phyloP scores from a whole-genome alignment of 2,113 vertebrate species.

The Scalopus aquaticus region DNA sequence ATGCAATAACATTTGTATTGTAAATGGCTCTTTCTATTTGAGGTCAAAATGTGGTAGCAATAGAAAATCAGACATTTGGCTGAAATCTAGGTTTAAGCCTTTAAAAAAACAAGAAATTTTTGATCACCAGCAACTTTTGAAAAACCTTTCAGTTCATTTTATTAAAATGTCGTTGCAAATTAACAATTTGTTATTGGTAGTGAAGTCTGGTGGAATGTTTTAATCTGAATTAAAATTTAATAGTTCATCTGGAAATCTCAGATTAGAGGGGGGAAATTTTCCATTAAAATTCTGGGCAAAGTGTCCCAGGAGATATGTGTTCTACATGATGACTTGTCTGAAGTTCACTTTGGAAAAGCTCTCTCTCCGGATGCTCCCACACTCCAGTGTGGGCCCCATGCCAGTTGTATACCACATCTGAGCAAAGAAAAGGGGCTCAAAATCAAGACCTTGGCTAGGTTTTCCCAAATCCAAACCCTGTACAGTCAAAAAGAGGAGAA shows the following conservation, averaged over 20 bases:
- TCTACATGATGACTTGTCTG: conserved; percentile 17
- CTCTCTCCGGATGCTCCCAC: conserved; percentile 72
- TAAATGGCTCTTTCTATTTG: conserved; percentile 76
- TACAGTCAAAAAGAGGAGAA: not conserved
- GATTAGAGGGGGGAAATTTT: not conserved
- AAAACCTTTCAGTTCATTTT: conserved; percentile 59
- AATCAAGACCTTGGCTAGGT: not conserved
- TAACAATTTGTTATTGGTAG: conserved; percentile 52
- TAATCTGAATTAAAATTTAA: conserved; percentile 58
- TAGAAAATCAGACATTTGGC: conserved; percentile 79
- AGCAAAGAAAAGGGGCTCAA: conserved; percentile 34
- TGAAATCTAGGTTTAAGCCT: conserved; percentile 63
- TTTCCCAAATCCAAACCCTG: conserved; percentile 26
- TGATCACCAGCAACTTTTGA: conserved; percentile 61
- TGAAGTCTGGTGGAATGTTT: not conserved
- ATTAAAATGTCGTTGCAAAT: conserved; percentile 62
- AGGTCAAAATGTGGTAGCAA: conserved; percentile 82
- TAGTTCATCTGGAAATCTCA: conserved; percentile 42
- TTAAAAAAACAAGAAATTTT: conserved; percentile 74
- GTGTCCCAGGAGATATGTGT: conserved; percentile 52
- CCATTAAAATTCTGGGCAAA: conserved; percentile 34
- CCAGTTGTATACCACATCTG: conserved; percentile 60
- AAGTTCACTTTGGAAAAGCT: conserved; percentile 50
- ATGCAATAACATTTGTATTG: conserved; percentile 78
- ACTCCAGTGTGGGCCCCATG: conserved; percentile 35